These are phyloP conservation scores for Phortica okadai DNA, from an alignment of 2,888 invertebrate species.

Conservation along the genomic window DNA sequence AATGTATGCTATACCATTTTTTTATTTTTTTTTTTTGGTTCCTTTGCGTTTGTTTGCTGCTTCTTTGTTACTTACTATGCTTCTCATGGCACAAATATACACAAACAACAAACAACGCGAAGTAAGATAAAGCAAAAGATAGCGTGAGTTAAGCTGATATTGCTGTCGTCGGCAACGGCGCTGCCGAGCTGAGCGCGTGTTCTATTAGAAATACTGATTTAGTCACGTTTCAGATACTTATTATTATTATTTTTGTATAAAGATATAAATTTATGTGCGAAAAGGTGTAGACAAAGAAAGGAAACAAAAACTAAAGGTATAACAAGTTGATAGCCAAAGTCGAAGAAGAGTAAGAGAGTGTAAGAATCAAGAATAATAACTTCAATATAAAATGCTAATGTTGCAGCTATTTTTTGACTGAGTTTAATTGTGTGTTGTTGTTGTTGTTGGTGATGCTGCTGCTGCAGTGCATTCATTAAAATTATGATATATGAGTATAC, in stretches of 20 bases:
- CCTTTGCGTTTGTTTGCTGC: slow-evolving; percentile 25
- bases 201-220: slow-evolving; percentile 68
- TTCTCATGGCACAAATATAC: background rate
- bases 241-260: slow-evolving; percentile 48
- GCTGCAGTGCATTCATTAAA: no score
- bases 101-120: background rate
- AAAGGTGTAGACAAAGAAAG: background rate
- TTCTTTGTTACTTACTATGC: no score
- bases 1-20: slow-evolving; percentile 23
- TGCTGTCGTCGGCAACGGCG: no score
- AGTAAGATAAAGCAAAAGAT: background rate
- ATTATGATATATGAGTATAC: no score
- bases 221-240: slow-evolving; percentile 63
- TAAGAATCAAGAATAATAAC: background rate
- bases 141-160: background rate
- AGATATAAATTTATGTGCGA: slow-evolving; percentile 48
- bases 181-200: slow-evolving; percentile 49
- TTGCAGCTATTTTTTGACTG: no score
- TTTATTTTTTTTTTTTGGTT: slow-evolving; percentile 12
- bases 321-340: background rate
- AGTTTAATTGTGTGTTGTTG: no score
- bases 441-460: no score
- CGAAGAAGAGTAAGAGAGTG: background rate
- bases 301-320: background rate
- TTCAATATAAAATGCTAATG: background rate